phyloP scores from a whole-genome alignment of 1,140 invertebrate species.

The Pomacea maculata region DNA sequence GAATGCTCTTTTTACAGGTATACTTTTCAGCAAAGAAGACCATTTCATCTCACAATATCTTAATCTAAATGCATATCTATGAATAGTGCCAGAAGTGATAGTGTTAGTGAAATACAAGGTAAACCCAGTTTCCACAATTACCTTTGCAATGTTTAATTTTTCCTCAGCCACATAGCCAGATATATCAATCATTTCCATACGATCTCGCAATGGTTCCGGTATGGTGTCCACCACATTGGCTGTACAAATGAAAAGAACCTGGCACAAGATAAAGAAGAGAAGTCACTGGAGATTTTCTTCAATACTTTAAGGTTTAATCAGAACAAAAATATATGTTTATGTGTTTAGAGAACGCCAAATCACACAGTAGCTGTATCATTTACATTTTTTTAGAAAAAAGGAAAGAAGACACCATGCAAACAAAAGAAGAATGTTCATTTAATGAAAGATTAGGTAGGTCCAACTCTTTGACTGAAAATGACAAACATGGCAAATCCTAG shows the following conservation, averaged over 20 bases:
- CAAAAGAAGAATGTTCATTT: not conserved
- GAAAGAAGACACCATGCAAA: not conserved
- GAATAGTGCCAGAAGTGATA: no score
- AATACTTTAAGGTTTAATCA: no score
- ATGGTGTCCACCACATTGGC: conserved; percentile 97
- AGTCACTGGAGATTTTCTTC: no score
- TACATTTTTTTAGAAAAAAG: not conserved
- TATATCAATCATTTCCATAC: conserved; percentile 99
- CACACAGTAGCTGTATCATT: not conserved
- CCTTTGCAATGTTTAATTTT: conserved; percentile 91
- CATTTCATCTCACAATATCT: no score
- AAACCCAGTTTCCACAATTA: conserved; percentile 27
- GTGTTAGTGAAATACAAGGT: no score
- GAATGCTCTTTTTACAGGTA: no score
- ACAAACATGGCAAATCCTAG: no score
- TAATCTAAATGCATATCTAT: no score
- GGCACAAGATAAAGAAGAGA: conserved; percentile 26
- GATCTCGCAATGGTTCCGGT: conserved; percentile 93
- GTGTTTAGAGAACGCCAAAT: not conserved
- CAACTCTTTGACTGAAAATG: no score
- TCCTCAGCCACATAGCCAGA: conserved; percentile 99
- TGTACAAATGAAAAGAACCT: conserved; percentile 95
- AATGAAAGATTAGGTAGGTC: no score
- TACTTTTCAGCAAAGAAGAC: no score
- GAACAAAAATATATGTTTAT: not conserved